phyloP scores from a whole-genome alignment of 2,888 invertebrate genomes.

The Meliscaeva auricollis region DNA sequence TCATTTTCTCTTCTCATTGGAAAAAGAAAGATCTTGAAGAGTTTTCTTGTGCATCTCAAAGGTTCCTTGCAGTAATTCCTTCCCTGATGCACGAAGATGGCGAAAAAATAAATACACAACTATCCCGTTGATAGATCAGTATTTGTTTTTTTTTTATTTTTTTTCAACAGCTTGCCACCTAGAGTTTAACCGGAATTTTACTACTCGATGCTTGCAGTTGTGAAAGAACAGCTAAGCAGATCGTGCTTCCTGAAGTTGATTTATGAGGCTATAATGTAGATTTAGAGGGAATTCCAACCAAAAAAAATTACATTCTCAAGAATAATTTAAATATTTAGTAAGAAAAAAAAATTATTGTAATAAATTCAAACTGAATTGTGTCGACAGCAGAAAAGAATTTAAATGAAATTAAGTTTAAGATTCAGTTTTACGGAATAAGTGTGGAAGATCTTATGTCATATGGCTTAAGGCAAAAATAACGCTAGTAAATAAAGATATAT shows the following conservation, averaged over 20 bases:
- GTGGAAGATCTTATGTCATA: no score
- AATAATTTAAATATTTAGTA: neutral
- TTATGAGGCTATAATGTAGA: conserved; percentile 8
- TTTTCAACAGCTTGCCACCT: conserved; percentile 60
- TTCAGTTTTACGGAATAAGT: no score
- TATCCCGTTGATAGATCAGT: conserved; percentile 61
- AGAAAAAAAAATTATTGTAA: neutral
- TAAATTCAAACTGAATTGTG: neutral
- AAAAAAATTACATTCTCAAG: neutral
- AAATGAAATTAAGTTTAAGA: no score
- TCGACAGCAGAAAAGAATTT: neutral
- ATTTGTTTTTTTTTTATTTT: conserved; percentile 30
- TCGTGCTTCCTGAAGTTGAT: conserved; percentile 42
- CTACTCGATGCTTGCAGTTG: neutral
- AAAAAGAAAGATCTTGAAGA: neutral
- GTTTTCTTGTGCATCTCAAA: neutral
- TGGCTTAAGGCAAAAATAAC: no score
- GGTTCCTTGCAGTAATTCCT: neutral
- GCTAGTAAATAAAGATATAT: no score
- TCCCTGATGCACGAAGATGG: no score
- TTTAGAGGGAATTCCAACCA: neutral
- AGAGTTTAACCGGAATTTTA: conserved; percentile 68
- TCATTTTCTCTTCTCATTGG: neutral
- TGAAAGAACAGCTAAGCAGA: conserved; percentile 17
- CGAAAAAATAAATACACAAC: conserved; percentile 1